Evolutionary conservation across 2,797 vertebrate genomes (phyloP), one percentile per base, ranked within the genome.

Genomic region (Pteropus rufus): DNA sequence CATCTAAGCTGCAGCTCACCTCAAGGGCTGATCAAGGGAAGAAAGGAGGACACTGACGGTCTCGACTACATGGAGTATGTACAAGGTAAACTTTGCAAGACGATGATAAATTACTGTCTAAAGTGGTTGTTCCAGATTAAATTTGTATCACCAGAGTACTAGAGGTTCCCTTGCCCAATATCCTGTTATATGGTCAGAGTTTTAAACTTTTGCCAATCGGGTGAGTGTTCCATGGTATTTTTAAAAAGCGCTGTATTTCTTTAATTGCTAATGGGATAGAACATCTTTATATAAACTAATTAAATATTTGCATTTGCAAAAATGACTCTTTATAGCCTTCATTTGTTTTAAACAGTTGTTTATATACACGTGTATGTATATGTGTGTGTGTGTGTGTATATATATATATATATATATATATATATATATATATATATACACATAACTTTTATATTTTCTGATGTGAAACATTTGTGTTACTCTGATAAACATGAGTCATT

Each of bases 231-330:
- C 19, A 73, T 23, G 11, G 5, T 44, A 36, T 64, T 93, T 76
- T 67, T 36, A 10, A 82, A 65, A 65, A 72, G 39, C 24, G 46
- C 41, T 54, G 6, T 36, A 23, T 84, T 34, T 75, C 46, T 72
- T 65, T 69, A 16, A 69, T 44, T 69, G 15, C 21, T 69, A 79
- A 64, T 58, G 46, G 80, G 70, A 46, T 24, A 49, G 31, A 77
- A 10, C 19, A 73, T 58, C 44, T 58, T 95, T 79, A 86, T 52
- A 86, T 85, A 65, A 94, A 70, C 29, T 46, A 91, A 62, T 64
- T 81, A 64, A 76, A 70, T 44, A 11, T 58, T 69, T 75, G 7
- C 23, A 73, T 73, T 91, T 79, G 83, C 7, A 24, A 91, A 67
- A 67, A 90, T 67, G 21, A 31, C 11, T 65, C 18, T 54, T 72